phyloP scores from a whole-genome alignment of 2,888 invertebrate genomes.

The Andrena fulva region DNA sequence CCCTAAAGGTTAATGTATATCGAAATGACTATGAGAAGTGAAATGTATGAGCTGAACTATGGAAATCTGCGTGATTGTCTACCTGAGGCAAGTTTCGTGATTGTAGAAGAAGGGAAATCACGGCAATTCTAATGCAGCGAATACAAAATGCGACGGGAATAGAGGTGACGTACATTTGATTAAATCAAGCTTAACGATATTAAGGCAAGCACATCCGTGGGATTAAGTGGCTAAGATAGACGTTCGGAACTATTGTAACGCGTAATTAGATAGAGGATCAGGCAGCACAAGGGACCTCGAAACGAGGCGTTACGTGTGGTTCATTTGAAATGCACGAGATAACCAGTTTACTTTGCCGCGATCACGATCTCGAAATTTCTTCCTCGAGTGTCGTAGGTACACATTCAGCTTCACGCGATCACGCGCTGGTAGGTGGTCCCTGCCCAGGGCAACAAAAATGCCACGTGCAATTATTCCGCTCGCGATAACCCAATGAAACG shows the following conservation, averaged over 20 bases:
- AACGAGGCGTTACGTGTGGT: slow-evolving; percentile 17
- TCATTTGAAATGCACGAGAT: slow-evolving; percentile 43
- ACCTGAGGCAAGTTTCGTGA: too few relatives aligned
- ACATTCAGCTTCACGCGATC: slow-evolving; percentile 29
- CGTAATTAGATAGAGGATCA: slow-evolving; percentile 34
- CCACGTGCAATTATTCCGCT: slow-evolving; percentile 47
- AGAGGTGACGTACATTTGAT: neutral
- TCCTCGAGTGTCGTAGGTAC: slow-evolving; percentile 8
- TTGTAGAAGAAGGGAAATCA: too few relatives aligned
- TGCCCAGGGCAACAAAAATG: slow-evolving; percentile 26
- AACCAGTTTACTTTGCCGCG: neutral
- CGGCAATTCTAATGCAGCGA: too few relatives aligned
- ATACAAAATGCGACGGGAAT: neutral
- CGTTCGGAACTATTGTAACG: slow-evolving; percentile 24
- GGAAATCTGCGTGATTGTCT: too few relatives aligned
- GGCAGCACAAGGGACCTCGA: neutral
- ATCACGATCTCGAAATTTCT: slow-evolving; percentile 39
- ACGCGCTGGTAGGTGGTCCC: neutral
- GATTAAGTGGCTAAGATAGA: neutral
- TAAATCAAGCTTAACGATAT: slow-evolving; percentile 5
- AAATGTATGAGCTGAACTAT: too few relatives aligned
- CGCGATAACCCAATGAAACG: slow-evolving; percentile 51
- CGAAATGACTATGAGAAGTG: too few relatives aligned
- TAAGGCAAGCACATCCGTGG: neutral
- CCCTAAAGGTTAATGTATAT: too few relatives aligned